phyloP scores from a whole-genome alignment of 2,797 vertebrate genomes.

The Thunnus albacares region DNA sequence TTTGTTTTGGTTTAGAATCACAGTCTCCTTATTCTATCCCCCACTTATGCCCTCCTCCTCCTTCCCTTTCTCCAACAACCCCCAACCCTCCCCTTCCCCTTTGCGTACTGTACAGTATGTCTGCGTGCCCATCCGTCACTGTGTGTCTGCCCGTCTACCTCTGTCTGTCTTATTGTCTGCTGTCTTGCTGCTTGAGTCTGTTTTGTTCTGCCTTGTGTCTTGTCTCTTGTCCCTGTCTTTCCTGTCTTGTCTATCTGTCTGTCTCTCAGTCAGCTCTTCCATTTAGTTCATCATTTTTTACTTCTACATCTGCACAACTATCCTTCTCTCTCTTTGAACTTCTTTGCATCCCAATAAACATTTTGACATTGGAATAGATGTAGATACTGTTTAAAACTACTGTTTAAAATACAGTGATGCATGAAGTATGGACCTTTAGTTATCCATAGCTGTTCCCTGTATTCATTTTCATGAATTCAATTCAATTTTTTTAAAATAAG shows the following conservation, averaged over 20 bases:
- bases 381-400: too few relatives aligned
- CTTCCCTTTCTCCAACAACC: conserved; percentile 71
- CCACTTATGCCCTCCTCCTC: conserved; percentile 72
- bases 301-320: conserved; percentile 60
- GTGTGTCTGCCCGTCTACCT: conserved; percentile 86
- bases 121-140: conserved; percentile 86
- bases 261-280: conserved; percentile 79
- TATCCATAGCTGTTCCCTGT: not conserved
- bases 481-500: conserved; percentile 12
- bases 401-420: not conserved
- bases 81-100: conserved; percentile 55
- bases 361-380: conserved; percentile 45
- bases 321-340: conserved; percentile 69
- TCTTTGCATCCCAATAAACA: conserved; percentile 80
- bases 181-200: conserved; percentile 81
- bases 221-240: conserved; percentile 78
- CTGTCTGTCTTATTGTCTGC: conserved; percentile 81
- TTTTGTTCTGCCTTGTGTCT: conserved; percentile 70
- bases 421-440: not conserved
- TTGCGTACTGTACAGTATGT: conserved; percentile 87
- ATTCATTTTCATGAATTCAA: not conserved
- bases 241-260: conserved; percentile 69
- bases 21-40: conserved; percentile 81
- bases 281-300: conserved; percentile 70
- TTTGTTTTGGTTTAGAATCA: conserved; percentile 73